Base-by-base conservation (phyloP, 2,113 vertebrate species). In the Podarcis muralis region DNA sequence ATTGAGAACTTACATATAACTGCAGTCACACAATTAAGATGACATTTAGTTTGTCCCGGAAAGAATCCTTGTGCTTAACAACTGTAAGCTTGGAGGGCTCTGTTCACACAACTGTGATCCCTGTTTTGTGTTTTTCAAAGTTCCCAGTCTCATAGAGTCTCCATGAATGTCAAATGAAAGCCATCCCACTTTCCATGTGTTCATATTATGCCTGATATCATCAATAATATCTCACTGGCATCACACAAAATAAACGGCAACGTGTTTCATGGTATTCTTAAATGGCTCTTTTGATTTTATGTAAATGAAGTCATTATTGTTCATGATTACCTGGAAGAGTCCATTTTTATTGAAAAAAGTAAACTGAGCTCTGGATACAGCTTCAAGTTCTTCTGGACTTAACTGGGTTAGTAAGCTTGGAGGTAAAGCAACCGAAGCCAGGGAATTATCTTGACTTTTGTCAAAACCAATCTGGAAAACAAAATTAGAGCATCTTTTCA, bases 281-380 rank as follows among this genome's bases (percentile, higher is more conserved):
- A 32, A 66, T 69, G 48, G 11, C 89, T 65, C 1, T 69, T 91
- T 94, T 92, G 53, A 75, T 20, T 80, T 27, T 48, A 1, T 1
- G 22, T 16, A 69, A 71, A 43, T 80, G 74, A 90, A 87, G 53
- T 0, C 83, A 40, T 90, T 91, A 66, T 85, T n/a, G 77, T 84
- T 83, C 57, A 83, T 65, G 12, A 92, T 95, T 93, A 97, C 98
- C 97, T 98, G 98, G 89, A 99, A 99, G 85, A 99, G 97, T 84
- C 97, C 98, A 35, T 97, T 97, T 96, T 97, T 99, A 93, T 97
- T 98, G 96, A 99, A 99, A 97, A 99, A 99, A 92, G 98, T 97
- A 94, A 99, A 99, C 81, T 98, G 98, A 95, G 98, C 98, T 93
- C 99, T 98, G 94, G 97, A 98, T 92, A 97, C 92, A 30, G 93